Evolutionary conservation across 2,113 vertebrate genomes (phyloP).

Genomic region (Micronycteris hirsuta): DNA sequence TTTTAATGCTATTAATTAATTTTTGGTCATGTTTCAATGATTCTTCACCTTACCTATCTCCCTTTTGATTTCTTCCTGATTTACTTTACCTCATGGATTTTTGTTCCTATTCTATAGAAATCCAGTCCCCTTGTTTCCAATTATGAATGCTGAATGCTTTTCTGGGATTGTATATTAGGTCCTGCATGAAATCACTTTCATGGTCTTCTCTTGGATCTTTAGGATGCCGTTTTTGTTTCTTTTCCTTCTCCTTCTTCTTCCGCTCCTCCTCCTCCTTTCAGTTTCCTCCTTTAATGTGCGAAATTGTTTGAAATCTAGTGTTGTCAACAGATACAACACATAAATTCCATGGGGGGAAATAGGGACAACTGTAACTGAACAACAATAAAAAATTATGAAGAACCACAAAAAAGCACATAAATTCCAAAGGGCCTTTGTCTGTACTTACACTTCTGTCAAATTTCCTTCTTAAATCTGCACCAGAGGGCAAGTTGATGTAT

Average conservation of each 20-base stretch:
- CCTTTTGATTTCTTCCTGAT: not conserved
- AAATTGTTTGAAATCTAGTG: not conserved
- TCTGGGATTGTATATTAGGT: constrained; percentile 10
- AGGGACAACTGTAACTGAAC: too few species aligned
- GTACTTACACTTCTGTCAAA: not conserved
- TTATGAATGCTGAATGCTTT: not conserved
- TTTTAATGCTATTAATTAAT: constrained; percentile 11
- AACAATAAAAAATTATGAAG: too few species aligned
- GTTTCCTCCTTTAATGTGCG: not conserved
- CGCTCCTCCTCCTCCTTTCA: not conserved
- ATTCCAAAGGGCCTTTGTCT: not conserved
- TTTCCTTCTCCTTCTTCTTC: not conserved
- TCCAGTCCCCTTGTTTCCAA: not conserved
- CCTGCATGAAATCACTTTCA: constrained; percentile 20
- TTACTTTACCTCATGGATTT: not conserved
- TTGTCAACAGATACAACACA: not conserved
- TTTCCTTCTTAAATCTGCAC: not conserved
- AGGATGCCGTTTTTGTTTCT: not conserved
- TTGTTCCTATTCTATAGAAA: not conserved
- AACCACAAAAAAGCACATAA: not conserved
- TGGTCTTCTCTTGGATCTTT: constrained; percentile 12
- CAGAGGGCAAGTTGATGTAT: not conserved
- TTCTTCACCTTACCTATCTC: not conserved
- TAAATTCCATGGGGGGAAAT: not conserved
- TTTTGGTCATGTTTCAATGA: not conserved